Percentiles rank a stretch among this genome's conserved stretches.
These are phyloP conservation scores for Psammodynastes pulverulentus DNA, from an alignment of 2,113 vertebrate species.

Conservation along the genomic window DNA sequence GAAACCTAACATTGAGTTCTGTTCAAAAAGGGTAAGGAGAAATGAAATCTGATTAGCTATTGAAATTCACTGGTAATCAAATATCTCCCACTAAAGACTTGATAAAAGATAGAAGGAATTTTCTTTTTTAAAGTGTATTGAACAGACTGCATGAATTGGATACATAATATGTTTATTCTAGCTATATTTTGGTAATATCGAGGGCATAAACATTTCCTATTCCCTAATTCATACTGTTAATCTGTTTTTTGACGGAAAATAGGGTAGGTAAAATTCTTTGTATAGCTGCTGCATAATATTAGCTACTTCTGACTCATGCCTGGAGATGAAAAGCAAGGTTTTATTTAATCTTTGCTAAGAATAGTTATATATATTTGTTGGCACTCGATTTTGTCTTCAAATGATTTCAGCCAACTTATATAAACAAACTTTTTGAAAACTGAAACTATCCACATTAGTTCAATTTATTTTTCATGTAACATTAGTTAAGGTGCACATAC, in stretches of 20 bases:
- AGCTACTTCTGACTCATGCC: not conserved
- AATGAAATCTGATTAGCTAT: not conserved
- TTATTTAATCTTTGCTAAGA: not conserved
- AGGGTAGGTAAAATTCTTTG: not conserved
- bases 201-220: not conserved
- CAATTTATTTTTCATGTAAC: not conserved
- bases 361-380: not conserved
- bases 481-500: not conserved
- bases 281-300: not conserved
- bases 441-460: not conserved
- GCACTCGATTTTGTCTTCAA: not conserved
- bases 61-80: not conserved
- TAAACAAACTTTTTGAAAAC: not conserved
- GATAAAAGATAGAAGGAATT: not conserved
- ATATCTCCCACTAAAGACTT: not conserved
- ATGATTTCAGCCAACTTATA: not conserved
- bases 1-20: not conserved
- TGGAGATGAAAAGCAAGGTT: slow-evolving; percentile 1
- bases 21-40: not conserved
- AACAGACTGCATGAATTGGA: not conserved
- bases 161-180: not conserved
- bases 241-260: not conserved
- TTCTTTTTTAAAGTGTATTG: not conserved
- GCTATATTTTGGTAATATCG: not conserved
- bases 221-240: not conserved